These are phyloP conservation scores for Crenichthys baileyi DNA, from an alignment of 2,797 vertebrate species.

Conservation along the genomic window DNA sequence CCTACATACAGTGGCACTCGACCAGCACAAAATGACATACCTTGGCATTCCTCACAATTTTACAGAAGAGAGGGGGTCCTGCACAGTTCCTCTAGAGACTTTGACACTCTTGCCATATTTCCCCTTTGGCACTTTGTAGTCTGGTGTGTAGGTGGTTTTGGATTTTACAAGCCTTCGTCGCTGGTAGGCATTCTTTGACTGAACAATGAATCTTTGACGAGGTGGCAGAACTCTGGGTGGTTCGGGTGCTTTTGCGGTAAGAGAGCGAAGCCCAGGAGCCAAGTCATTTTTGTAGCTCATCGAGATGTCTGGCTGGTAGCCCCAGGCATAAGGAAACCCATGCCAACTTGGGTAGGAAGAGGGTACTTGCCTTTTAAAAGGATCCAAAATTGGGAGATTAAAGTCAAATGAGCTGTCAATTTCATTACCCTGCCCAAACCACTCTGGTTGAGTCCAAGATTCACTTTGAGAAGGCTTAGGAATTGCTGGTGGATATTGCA, in stretches of 20 bases:
- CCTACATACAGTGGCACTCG: no score
- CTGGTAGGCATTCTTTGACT: conserved; percentile 28
- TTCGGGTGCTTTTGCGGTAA: not conserved
- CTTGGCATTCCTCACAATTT: not conserved
- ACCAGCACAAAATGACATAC: not conserved
- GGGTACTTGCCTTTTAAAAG: not conserved
- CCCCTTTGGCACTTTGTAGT: not conserved
- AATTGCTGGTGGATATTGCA: no score
- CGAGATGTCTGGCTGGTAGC: not conserved
- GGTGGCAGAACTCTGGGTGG: rapidly evolving
- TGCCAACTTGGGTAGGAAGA: not conserved
- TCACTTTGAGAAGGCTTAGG: not conserved
- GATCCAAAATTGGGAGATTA: not conserved
- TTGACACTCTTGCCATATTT: not conserved
- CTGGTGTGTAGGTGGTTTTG: conserved; percentile 5
- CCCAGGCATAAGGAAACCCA: not conserved
- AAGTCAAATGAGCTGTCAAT: not conserved
- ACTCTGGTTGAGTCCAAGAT: not conserved
- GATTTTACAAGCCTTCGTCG: rapidly evolving
- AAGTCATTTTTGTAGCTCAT: not conserved
- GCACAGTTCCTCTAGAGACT: not conserved
- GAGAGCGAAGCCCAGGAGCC: not conserved
- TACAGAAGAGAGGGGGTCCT: not conserved
- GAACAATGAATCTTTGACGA: not conserved
- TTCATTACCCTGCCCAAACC: not conserved